Evolutionary conservation across 2,888 invertebrate genomes (phyloP), one percentile per base, ranked within the genome.

Genomic region (Polymixis flavicincta): DNA sequence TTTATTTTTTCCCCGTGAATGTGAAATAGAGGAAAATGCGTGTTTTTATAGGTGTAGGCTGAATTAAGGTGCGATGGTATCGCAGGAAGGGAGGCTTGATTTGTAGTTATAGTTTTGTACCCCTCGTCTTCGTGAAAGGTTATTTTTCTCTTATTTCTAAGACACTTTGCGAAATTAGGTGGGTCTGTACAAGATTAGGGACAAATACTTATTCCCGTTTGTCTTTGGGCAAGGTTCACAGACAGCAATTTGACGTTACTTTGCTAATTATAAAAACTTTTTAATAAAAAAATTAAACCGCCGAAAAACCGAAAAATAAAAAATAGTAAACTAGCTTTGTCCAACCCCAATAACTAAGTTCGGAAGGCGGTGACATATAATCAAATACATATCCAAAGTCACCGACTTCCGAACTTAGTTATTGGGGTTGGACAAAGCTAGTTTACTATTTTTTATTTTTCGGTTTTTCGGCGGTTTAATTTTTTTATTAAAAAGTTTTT

Each of bases 1-100:
- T 22, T 45, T 48, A 37, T 14, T 42, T 78, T 45, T 75, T 78
- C 32, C 11, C 17, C 22, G 5, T 5, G 17, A 17, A 17, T 8
- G 25, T 1, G 60, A 48, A 60, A 76, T 76, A 28, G 45, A 60
- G 50, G 59, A 69, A 74, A 78, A 55, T 37, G 54, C 11, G 52
- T 42, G 48, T 60, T 32, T 78, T 68, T 42, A 54, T 78, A 32
- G 14, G 45, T 48, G 28, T 50, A 28, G 37, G 48, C 17, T 25
- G 52, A 54, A 63, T 71, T 70, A 57, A 64, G 52, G 71, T 66
- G 59, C 6, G 66, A 45, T 52, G 13, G 1, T 59, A 52, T 52
- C 14, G 22, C 4, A 7, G 11, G 17, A 17, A 28, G 14, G 57
- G 42, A 28, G 50, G 28, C 50, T n/a, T 74, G 57, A 66, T 75